phyloP scores from a whole-genome alignment of 2,797 vertebrate genomes.

The Rousettus madagascariensis region DNA sequence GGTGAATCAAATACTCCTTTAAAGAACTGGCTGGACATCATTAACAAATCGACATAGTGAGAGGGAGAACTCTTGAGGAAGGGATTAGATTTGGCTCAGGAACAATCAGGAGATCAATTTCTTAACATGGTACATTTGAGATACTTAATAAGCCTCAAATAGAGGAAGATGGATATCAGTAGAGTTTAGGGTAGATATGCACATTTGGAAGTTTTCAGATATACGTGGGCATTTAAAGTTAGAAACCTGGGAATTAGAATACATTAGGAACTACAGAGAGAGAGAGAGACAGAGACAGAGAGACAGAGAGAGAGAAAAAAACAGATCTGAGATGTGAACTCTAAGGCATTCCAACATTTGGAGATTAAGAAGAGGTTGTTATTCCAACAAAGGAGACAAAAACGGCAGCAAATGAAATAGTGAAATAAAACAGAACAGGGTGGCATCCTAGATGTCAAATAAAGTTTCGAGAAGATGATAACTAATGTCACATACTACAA shows the following conservation, averaged over 20 bases:
- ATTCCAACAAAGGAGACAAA: not conserved
- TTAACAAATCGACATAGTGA: not conserved
- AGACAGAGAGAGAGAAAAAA: not conserved
- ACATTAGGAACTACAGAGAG: not conserved
- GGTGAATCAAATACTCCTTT: not conserved
- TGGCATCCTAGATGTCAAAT: not conserved
- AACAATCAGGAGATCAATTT: not conserved
- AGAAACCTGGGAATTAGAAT: not conserved
- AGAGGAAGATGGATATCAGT: not conserved
- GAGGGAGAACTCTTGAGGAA: not conserved
- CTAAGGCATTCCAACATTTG: not conserved
- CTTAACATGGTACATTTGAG: not conserved
- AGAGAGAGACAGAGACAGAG: not conserved
- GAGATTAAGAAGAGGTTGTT: not conserved
- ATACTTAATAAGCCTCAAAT: not conserved
- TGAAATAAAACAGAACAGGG: not conserved
- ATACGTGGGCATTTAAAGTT: not conserved
- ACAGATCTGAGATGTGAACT: not conserved
- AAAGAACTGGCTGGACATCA: not conserved
- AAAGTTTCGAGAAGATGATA: not conserved
- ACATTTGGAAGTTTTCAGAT: not conserved
- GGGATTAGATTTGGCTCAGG: not conserved
- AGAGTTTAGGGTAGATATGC: not conserved
- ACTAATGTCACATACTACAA: not conserved
- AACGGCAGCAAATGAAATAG: not conserved